Evolutionary conservation across 2,888 invertebrate species (phyloP), one percentile per base, ranked within the genome.

Genomic region (Meghimatium bilineatum): DNA sequence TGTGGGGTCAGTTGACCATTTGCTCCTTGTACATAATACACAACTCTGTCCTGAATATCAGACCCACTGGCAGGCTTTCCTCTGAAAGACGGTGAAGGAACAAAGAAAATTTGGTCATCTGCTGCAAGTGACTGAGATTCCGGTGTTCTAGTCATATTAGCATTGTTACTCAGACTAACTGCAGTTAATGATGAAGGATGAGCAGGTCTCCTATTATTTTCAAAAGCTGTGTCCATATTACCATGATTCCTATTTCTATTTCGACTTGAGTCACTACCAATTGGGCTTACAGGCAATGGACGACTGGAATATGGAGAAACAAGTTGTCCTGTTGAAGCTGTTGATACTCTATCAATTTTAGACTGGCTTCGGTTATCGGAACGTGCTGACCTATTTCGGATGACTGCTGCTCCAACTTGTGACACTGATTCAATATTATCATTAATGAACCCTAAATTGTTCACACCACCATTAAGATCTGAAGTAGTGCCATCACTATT

Each of bases 391-490:
- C 32, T n/a, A 52, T 80, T 44, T 34, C 23, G 32, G 34, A 75
- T 75, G 56, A 76, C n/a, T 38, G n/a, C 23, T 12, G 76, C 34
- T 34, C 36, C 20, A 38, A 77, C 67, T 29, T 82, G 82, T 29
- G 82, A 82, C 14, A 82, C 77, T 34, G 77, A 76, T 32, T 82
- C 82, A 63, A 69, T 60, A 44, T 44, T 44, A 52, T 82, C 82
- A 36, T n/a, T 38, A 8, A 82, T 36, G 26, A 82, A 82, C 26
- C 56, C 52, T 76, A 38, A 34, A 49, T 82, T 82, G n/a, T 56
- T 67, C 26, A 82, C 52, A 60, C 82, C 82, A 49, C 66, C 52
- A 74, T 60, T 74, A 10, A 38, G n/a, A 38, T 56, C 60, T 52
- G 52, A 49, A 20, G 44, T 34, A 52, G 44, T 78, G 67, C 49